Evolutionary conservation across 1,140 invertebrate genomes (phyloP).

Genomic region (Drosophila bifasciata): DNA sequence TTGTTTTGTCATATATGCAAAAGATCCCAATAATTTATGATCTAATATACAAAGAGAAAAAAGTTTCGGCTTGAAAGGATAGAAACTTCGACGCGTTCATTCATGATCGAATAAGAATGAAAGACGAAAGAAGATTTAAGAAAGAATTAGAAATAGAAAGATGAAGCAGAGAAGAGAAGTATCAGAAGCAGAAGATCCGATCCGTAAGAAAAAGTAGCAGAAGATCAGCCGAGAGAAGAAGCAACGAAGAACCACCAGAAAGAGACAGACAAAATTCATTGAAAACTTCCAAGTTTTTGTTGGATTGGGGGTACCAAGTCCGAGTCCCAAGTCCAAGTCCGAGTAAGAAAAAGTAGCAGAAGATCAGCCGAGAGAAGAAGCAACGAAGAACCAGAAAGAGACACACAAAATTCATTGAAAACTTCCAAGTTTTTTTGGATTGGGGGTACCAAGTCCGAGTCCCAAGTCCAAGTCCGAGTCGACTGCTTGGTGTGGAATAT

Average conservation of each 20-base stretch:
- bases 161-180: slow-evolving; percentile 8
- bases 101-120: slow-evolving; percentile 36
- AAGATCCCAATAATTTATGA: slow-evolving; percentile 67
- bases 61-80: slow-evolving; percentile 48
- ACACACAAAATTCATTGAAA: slow-evolving; percentile 66
- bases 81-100: slow-evolving; percentile 57
- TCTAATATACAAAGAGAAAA: slow-evolving; percentile 58
- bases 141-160: no score
- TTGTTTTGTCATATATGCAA: slow-evolving; percentile 76
- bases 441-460: no score
- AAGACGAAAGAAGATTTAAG: background rate
- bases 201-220: no score
- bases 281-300: slow-evolving; percentile 45
- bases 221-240: no score
- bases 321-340: slow-evolving; percentile 9
- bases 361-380: background rate
- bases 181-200: background rate
- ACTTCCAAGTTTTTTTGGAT: slow-evolving; percentile 36
- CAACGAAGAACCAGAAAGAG: slow-evolving; percentile 19
- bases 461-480: background rate
- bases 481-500: slow-evolving; percentile 44
- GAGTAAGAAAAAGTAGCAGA: slow-evolving; percentile 4
- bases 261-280: slow-evolving; percentile 63
- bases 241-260: slow-evolving; percentile 2
- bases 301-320: slow-evolving; percentile 3